phyloP scores from a whole-genome alignment of 2,113 vertebrate genomes.

The Motacilla alba region DNA sequence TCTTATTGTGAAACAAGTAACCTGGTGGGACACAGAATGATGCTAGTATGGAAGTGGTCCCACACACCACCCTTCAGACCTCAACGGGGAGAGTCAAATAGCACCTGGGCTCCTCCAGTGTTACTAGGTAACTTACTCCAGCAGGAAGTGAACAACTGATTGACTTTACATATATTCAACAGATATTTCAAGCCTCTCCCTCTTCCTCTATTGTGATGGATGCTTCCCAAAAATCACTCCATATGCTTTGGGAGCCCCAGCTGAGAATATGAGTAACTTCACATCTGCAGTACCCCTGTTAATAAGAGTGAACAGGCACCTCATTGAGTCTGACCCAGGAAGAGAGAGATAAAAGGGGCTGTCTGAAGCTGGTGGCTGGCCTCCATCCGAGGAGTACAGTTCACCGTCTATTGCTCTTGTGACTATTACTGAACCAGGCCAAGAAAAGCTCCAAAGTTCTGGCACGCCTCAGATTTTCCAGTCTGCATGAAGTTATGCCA shows the following conservation, averaged over 20 bases:
- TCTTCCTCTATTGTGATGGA: neutral
- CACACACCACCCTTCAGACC: neutral
- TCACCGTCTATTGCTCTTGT: conserved; percentile 59
- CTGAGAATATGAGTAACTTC: neutral
- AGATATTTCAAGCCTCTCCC: neutral
- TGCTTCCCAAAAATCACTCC: neutral
- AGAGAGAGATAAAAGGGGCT: conserved; percentile 8
- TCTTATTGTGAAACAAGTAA: neutral
- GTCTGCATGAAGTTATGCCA: conserved; percentile 55
- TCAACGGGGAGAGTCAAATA: neutral
- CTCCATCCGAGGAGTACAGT: conserved; percentile 33
- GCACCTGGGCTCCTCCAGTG: neutral
- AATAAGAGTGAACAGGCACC: neutral
- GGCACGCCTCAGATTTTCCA: conserved; percentile 58
- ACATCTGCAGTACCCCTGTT: neutral
- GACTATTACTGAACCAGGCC: conserved; percentile 30
- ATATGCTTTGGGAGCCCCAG: neutral
- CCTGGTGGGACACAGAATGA: neutral
- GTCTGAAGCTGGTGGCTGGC: conserved; percentile 28
- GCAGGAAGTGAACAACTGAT: neutral
- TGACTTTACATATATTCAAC: neutral
- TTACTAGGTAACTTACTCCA: neutral
- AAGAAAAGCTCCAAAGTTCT: conserved; percentile 58
- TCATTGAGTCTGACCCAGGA: conserved; percentile 3
- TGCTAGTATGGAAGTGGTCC: neutral